These are phyloP conservation scores for Galendromus occidentalis DNA, from an alignment of 1,140 invertebrate species.

Conservation along the genomic window DNA sequence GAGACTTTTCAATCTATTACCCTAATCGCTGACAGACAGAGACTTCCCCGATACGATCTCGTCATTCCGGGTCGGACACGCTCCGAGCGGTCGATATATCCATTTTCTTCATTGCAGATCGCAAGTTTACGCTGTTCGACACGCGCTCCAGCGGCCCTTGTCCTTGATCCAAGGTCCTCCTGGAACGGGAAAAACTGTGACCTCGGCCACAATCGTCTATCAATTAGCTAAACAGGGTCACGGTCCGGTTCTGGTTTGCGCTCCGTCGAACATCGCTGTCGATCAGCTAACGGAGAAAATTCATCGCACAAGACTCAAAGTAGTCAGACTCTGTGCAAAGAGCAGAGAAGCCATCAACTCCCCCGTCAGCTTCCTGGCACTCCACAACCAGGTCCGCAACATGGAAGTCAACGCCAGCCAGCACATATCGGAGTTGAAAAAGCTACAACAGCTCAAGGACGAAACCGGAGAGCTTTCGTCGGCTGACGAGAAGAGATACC, in stretches of 20 bases:
- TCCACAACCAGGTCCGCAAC: conserved; percentile 92
- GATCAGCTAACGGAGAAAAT: conserved; percentile 98
- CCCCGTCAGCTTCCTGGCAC: conserved; percentile 81
- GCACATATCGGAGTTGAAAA: conserved; percentile 52
- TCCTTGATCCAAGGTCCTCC: conserved; percentile 81
- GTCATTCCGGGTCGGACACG: background rate
- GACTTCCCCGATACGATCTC: background rate
- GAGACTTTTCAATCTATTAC: conserved; percentile 20
- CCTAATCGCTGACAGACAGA: conserved; percentile 14
- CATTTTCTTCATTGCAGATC: conserved; percentile 8
- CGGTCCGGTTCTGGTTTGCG: conserved; percentile 89
- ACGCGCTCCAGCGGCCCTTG: conserved; percentile 84
- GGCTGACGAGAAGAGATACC: conserved; percentile 77
- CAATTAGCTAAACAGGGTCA: conserved; percentile 78
- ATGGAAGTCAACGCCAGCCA: conserved; percentile 42
- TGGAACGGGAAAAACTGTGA: conserved; percentile 95
- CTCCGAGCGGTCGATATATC: conserved; percentile 9
- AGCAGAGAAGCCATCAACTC: conserved; percentile 95
- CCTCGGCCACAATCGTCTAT: conserved; percentile 96
- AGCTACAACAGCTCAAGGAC: conserved; percentile 88
- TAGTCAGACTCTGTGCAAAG: conserved; percentile 90
- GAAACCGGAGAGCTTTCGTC: conserved; percentile 82
- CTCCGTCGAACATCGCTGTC: conserved; percentile 95
- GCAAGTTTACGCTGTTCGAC: conserved; percentile 95
- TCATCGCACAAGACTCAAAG: conserved; percentile 84